Conservation (phyloP, 2,888 invertebrate genomes). For the Dusona sp. region DNA sequence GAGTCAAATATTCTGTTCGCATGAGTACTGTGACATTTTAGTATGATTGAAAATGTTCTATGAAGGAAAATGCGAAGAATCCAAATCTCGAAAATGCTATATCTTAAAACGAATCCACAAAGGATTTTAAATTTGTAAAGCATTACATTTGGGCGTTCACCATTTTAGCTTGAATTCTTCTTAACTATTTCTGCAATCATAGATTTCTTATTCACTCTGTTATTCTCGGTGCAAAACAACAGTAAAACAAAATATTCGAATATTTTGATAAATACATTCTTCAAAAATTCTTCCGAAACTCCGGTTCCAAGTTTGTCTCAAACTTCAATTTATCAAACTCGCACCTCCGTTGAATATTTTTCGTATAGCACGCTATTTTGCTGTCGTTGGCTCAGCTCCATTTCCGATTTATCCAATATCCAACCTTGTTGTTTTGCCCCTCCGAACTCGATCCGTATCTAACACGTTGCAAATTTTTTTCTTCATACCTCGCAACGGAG, state of each 20-base stretch:
- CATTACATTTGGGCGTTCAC: neutral
- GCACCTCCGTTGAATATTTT: constrained; percentile 32
- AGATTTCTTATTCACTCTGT: neutral
- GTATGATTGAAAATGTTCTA: neutral
- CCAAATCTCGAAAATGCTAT: neutral
- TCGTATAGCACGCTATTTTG: constrained; percentile 9
- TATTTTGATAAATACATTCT: constrained; percentile 16
- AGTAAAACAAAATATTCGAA: neutral
- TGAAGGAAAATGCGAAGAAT: neutral
- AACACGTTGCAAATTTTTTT: constrained; percentile 29
- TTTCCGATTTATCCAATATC: constrained; percentile 41
- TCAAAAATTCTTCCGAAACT: neutral
- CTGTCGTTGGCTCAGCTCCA: constrained; percentile 23
- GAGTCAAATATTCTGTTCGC: neutral
- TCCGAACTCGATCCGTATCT: constrained; percentile 22
- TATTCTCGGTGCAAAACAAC: neutral
- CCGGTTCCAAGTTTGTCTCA: neutral
- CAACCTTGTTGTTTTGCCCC: constrained; percentile 15
- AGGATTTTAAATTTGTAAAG: neutral
- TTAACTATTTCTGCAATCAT: no score
- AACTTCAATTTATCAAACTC: constrained; percentile 18
- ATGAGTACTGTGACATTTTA: neutral
- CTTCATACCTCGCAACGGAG: neutral
- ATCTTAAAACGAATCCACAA: neutral
- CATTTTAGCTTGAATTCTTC: neutral